phyloP scores from a whole-genome alignment of 2,113 vertebrate genomes.

The Barnardius zonarius region DNA sequence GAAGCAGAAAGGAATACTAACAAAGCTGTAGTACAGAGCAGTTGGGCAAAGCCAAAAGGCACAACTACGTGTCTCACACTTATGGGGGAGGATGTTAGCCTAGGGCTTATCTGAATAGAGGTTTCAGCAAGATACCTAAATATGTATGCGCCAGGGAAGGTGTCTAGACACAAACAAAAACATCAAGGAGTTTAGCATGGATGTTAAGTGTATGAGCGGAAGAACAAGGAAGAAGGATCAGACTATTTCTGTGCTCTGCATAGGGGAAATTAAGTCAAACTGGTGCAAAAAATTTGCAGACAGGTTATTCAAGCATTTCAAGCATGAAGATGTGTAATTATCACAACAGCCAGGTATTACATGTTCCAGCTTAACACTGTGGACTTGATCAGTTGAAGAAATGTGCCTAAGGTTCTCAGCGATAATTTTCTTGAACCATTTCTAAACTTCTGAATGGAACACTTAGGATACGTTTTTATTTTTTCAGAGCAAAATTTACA shows the following conservation, averaged over 20 bases:
- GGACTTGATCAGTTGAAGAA: background rate
- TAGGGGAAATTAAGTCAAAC: background rate
- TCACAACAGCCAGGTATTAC: background rate
- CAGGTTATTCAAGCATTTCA: background rate
- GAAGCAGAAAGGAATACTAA: background rate
- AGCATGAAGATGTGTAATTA: background rate
- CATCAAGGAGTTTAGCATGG: background rate
- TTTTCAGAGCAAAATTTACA: conserved; percentile 9
- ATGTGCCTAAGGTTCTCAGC: background rate
- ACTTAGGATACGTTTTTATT: background rate
- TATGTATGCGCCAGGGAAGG: background rate
- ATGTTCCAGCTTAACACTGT: background rate
- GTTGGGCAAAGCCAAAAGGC: background rate
- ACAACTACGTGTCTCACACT: background rate
- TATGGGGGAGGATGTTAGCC: background rate
- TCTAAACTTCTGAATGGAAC: background rate
- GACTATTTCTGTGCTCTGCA: background rate
- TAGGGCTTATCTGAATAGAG: background rate
- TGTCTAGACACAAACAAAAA: background rate
- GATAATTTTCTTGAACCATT: background rate
- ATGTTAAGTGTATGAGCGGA: background rate
- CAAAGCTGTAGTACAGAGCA: background rate
- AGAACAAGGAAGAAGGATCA: background rate
- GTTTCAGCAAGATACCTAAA: background rate
- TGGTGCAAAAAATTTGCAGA: background rate